Base-by-base conservation (phyloP, 2,797 vertebrate species). In the Schizothorax lantsangensis region DNA sequence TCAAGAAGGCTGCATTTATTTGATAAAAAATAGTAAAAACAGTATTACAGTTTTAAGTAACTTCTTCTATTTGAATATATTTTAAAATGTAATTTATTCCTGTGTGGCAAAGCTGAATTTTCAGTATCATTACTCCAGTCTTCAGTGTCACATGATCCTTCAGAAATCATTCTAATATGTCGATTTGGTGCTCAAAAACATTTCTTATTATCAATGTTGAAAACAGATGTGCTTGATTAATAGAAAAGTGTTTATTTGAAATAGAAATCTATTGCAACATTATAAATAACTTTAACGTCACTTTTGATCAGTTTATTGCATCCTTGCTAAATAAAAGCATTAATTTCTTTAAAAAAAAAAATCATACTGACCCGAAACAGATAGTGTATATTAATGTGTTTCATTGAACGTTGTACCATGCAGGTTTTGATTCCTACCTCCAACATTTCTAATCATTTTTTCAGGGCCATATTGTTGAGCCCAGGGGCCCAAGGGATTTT, bases 401-500 rank as follows among this genome's bases (percentile, higher is more conserved):
- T 12, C 3, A 8, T 2, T 59, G 52, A 40, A 38, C 40, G 40
- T 9, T 45, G 43, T 45, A 45, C 10, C 21, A 4, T 79, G 36
- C 11, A 54, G 80, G 7, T 83, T 83, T 52, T 71, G 6, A 75
- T 40, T 81, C 6, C 47, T 21, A 47, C 7, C 33, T 47, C 38
- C 21, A 36, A 33, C 14, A 21, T 43, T n/a, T 78, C 45, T 68
- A 71, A 54, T 59, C 0, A 9, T 82, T 49, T 57, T 87, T 90
- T 81, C 88, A 99, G 98, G 98, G 98, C 1, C 83, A 79, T 68
- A 98, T 99, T 71, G 98, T 99, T 83, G 96, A 95, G 78, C 98
- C 98, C 30, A 95, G 98, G 82, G 98, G 98, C n/a, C 96, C 96
- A 23, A 94, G 96, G 85, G 98, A 99, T 93, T 99, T 99, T 92